A percentile compares a stretch with the other conserved stretches of the same genome.
Conservation (phyloP, 2,888 invertebrate species). For the Lapara coniferarum region DNA sequence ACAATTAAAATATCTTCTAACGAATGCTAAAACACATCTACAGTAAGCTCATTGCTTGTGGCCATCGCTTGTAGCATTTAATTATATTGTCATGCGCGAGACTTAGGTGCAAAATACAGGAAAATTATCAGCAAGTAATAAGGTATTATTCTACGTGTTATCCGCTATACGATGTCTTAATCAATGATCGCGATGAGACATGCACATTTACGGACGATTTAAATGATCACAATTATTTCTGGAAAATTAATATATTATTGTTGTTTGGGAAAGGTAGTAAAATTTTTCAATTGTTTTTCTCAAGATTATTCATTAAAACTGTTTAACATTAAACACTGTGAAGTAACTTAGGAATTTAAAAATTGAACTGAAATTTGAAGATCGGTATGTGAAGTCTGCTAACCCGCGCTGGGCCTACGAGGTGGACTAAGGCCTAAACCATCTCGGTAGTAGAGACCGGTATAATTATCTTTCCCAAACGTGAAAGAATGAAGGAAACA, state of each 20-base stretch:
- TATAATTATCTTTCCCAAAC: constrained; percentile 1
- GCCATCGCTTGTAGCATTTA: background rate
- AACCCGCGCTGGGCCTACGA: no score
- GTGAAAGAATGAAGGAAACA: constrained; percentile 31
- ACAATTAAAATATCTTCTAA: background rate
- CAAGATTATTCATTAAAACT: no score
- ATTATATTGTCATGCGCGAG: constrained; percentile 25
- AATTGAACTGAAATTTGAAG: no score
- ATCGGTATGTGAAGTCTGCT: no score
- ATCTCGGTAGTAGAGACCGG: no score
- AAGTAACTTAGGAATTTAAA: no score
- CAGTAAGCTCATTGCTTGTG: background rate
- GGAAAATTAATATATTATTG: constrained; percentile 18
- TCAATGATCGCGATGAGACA: constrained; percentile 67
- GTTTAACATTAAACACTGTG: no score
- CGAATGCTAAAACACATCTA: background rate
- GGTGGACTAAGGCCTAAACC: no score
- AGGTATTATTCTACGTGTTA: constrained; percentile 67
- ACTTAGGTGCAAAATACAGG: constrained; percentile 63
- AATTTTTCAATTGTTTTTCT: background rate
- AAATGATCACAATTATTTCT: constrained; percentile 14
- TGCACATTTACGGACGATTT: constrained; percentile 46
- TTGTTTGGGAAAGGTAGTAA: constrained; percentile 17
- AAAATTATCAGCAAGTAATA: constrained; percentile 62
- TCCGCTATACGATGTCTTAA: constrained; percentile 78